phyloP scores from a whole-genome alignment of 2,113 vertebrate genomes.

The Leuciscus idus region DNA sequence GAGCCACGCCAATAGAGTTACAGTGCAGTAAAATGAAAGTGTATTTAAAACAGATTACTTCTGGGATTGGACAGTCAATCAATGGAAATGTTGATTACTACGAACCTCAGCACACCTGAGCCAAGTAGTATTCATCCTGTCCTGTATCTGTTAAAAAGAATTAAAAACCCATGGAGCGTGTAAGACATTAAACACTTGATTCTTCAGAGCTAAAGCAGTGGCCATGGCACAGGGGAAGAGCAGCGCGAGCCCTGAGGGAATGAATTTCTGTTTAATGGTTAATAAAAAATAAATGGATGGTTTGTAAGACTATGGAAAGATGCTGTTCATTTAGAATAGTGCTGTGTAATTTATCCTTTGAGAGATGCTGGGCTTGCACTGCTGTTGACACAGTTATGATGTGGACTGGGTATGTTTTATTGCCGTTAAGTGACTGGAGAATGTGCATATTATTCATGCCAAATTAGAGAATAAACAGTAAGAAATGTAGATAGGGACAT shows the following conservation, averaged over 20 bases:
- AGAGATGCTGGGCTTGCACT: constrained; percentile 29
- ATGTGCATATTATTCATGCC: neutral
- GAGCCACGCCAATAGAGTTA: neutral
- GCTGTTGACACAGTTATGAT: constrained; percentile 26
- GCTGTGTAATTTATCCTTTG: constrained; percentile 10
- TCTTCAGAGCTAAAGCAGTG: constrained; percentile 22
- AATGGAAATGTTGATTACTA: constrained; percentile 27
- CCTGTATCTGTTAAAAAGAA: constrained; percentile 19
- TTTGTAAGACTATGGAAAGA: constrained; percentile 9
- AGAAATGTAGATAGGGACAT: neutral
- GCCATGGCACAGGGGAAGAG: neutral
- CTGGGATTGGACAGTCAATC: constrained; percentile 15
- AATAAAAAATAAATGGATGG: constrained; percentile 7
- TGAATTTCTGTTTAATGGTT: constrained; percentile 3
- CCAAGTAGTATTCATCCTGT: constrained; percentile 5
- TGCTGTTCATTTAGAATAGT: neutral
- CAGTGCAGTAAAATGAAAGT: constrained; percentile 11
- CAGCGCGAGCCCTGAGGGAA: neutral
- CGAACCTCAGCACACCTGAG: constrained; percentile 26
- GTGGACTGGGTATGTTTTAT: constrained; percentile 10
- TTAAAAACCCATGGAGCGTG: constrained; percentile 1
- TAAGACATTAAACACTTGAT: constrained; percentile 11
- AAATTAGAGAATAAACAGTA: constrained; percentile 22
- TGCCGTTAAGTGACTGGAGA: constrained; percentile 6
- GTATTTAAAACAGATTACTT: constrained; percentile 37